phyloP scores from a whole-genome alignment of 2,888 invertebrate species.

The Drymonia ruficornis region DNA sequence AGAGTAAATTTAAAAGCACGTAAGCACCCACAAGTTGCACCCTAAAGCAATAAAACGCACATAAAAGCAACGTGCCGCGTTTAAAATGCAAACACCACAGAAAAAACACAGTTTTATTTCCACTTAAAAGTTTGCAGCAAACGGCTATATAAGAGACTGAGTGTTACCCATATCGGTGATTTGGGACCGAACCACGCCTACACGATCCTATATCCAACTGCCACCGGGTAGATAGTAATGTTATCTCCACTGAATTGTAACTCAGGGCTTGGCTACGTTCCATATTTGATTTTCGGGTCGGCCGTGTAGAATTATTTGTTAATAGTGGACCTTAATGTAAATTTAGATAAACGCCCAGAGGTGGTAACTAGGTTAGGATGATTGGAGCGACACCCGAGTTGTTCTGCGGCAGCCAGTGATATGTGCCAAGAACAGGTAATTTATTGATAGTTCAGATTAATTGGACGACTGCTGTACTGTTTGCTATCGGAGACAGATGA shows the following conservation, averaged over 20 bases:
- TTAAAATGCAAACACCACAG: constrained; percentile 46
- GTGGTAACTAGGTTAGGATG: background rate
- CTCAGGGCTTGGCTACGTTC: constrained; percentile 47
- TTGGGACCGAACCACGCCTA: constrained; percentile 49
- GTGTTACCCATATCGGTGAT: constrained; percentile 57
- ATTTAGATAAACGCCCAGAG: background rate
- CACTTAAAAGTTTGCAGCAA: constrained; percentile 67
- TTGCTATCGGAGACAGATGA: constrained; percentile 9
- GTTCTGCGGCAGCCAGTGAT: background rate
- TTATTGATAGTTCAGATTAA: constrained; percentile 28
- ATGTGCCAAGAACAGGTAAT: constrained; percentile 30
- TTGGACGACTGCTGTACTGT: constrained; percentile 23
- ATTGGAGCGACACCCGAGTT: background rate
- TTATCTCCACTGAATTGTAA: constrained; percentile 47
- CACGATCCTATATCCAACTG: constrained; percentile 36
- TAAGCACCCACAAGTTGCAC: constrained; percentile 42
- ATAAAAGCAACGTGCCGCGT: constrained; percentile 53
- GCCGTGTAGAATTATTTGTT: constrained; percentile 32
- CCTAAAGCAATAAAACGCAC: constrained; percentile 50
- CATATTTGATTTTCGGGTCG: constrained; percentile 39
- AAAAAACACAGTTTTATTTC: constrained; percentile 61
- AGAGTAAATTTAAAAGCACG: constrained; percentile 36
- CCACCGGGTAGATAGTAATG: constrained; percentile 41
- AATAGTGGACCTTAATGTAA: constrained; percentile 13
- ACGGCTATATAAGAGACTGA: constrained; percentile 60